Evolutionary conservation across 2,113 vertebrate species (phyloP).

Genomic region (Pampusana beccarii): DNA sequence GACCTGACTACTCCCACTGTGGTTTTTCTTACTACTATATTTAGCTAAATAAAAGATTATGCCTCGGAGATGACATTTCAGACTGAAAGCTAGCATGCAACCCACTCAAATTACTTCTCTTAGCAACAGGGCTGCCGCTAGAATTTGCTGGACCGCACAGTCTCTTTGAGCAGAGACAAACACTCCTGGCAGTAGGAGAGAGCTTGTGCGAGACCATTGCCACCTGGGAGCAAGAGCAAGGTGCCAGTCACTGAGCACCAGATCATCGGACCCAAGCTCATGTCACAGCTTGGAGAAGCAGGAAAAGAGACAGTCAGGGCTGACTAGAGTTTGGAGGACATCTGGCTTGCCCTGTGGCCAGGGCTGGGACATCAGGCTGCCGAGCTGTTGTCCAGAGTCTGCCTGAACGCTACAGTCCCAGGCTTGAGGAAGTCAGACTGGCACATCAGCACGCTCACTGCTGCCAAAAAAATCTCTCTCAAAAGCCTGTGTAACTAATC

Average conservation of each 20-base stretch:
- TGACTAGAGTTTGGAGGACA: background rate
- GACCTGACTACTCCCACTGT: conserved; percentile 1
- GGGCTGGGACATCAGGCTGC: background rate
- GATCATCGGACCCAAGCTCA: background rate
- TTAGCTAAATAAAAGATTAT: conserved; percentile 60
- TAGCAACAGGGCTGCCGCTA: conserved; percentile 42
- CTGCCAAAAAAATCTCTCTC: background rate
- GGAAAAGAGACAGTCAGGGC: background rate
- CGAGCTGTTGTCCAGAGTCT: background rate
- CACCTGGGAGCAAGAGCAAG: background rate
- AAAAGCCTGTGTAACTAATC: background rate
- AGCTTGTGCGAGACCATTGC: background rate
- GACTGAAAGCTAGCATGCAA: conserved; percentile 46
- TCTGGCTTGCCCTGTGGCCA: background rate
- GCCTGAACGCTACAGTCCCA: background rate
- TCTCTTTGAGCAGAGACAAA: conserved; percentile 1
- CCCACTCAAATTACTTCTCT: conserved; percentile 63
- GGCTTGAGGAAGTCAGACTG: background rate
- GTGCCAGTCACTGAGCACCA: background rate
- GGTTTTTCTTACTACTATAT: conserved; percentile 43
- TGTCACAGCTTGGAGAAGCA: background rate
- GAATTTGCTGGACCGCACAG: background rate
- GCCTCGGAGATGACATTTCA: conserved; percentile 60
- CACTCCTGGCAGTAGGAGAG: background rate
- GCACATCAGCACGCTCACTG: background rate